These are phyloP conservation scores for Callimorpha dominula DNA, from an alignment of 2,888 invertebrate species.

Conservation along the genomic window DNA sequence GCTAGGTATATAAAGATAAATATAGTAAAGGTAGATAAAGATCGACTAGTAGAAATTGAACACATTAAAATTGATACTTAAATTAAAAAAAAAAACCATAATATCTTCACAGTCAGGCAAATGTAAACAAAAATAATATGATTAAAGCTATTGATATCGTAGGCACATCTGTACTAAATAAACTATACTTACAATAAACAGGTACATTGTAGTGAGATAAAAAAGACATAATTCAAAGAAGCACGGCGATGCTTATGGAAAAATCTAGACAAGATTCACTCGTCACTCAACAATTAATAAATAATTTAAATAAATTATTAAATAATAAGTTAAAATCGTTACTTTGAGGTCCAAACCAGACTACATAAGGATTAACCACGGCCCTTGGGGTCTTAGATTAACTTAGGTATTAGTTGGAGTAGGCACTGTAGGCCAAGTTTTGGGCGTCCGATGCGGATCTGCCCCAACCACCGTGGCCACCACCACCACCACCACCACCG, in stretches of 20 bases:
- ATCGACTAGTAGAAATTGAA: constrained; percentile 67
- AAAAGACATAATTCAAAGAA: constrained; percentile 43
- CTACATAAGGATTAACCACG: constrained; percentile 59
- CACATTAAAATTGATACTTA: constrained; percentile 59
- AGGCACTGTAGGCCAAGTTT: constrained; percentile 91
- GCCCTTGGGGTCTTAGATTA: constrained; percentile 53
- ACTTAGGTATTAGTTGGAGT: constrained; percentile 82
- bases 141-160: constrained; percentile 73
- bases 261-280: constrained; percentile 75
- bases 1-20: constrained; percentile 52
- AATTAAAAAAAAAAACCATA: constrained; percentile 45
- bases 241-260: constrained; percentile 62
- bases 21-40: constrained; percentile 32
- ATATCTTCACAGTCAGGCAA: constrained; percentile 34
- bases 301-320: constrained; percentile 82
- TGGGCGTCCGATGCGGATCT: constrained; percentile 89
- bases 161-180: constrained; percentile 71
- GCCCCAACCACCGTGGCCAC: constrained; percentile 88
- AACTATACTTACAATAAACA: constrained; percentile 67
- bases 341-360: constrained; percentile 78
- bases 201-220: constrained; percentile 69
- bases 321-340: constrained; percentile 78
- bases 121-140: constrained; percentile 42
- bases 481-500: constrained; percentile 82
- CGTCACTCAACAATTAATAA: constrained; percentile 63